These are phyloP conservation scores for Phyllotreta striolata DNA, from an alignment of 2,888 invertebrate genomes.

Conservation along the genomic window DNA sequence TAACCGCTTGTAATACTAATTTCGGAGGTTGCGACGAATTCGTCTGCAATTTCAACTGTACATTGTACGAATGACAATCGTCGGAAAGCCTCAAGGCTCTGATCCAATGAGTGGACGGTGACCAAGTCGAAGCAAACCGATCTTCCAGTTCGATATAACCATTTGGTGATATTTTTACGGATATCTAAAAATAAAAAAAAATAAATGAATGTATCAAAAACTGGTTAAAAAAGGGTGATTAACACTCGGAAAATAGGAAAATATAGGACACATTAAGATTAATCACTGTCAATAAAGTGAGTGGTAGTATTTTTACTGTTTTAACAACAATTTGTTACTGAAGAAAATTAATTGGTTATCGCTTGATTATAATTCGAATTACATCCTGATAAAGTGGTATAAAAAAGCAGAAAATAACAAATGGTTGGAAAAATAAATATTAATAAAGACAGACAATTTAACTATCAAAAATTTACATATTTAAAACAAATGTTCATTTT, in stretches of 20 bases:
- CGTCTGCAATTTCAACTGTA: conserved; percentile 60
- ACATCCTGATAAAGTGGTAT: too few species aligned
- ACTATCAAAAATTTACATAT: too few species aligned
- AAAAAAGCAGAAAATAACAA: too few species aligned
- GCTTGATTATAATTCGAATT: too few species aligned
- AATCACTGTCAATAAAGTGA: too few species aligned
- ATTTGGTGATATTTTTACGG: conserved; percentile 48
- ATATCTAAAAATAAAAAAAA: conserved; percentile 48
- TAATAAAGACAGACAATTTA: neutral
- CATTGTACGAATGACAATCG: conserved; percentile 72
- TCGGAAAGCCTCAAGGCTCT: conserved; percentile 64
- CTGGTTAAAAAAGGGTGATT: too few species aligned
- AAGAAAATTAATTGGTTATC: too few species aligned
- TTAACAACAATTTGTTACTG: too few species aligned
- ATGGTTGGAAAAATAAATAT: too few species aligned
- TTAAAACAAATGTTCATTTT: neutral
- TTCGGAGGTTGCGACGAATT: conserved; percentile 46
- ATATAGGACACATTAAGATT: too few species aligned
- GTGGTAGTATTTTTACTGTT: too few species aligned
- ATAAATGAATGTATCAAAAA: too few species aligned
- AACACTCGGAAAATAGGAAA: neutral
- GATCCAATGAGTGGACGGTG: conserved; percentile 56
- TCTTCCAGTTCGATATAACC: conserved; percentile 54
- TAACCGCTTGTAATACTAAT: conserved; percentile 62
- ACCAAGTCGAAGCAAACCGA: conserved; percentile 52